Base-by-base conservation (phyloP, 2,888 invertebrate species). In the Ennomos fuscantarius region DNA sequence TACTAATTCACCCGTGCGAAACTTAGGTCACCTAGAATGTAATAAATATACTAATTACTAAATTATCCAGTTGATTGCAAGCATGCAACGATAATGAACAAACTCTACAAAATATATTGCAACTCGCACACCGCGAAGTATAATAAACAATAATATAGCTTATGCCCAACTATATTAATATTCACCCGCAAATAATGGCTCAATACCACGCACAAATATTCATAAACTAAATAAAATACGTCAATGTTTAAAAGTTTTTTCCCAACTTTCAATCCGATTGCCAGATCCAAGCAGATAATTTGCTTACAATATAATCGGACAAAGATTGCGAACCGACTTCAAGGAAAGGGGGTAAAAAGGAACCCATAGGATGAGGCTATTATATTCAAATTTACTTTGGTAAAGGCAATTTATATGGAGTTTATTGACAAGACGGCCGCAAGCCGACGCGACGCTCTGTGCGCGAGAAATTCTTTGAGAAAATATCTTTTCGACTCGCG, bases 301-400 rank as follows among this genome's bases (percentile, higher is more conserved):
- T 92, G 91, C 91, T 92, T 92, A 92, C 91, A 92, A 92, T 92
- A 92, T 92, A 92, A 92, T 92, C 89, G 86, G 78, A 87, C 88
- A 85, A 82, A 80, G 87, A 88, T 87, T 89, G 87, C 86, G 73
- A 69, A 73, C 78, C 75, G 80, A 76, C 84, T 83, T 81, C 84
- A 84, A 76, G 82, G 80, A 79, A 84, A 84, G 82, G 84, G 81
- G 85, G 79, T 85, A 87, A 88, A 89, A 89, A 85, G 85, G 70
- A 79, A 84, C 76, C 77, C 78, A 82, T 82, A 85, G 82, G 83
- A 84, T 73, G 80, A 72, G 68, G 77, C 91, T 89, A 92, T 92
- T 92, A 92, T 92, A 91, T 92, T 92, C 90, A 92, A 91, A 92
- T 90, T 90, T 84, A 83, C 84, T 80, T 78, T 79, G 83, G 85